Evolutionary conservation across 2,888 invertebrate genomes (phyloP), one percentile per base, ranked within the genome.

Genomic region (Sesamia inferens): DNA sequence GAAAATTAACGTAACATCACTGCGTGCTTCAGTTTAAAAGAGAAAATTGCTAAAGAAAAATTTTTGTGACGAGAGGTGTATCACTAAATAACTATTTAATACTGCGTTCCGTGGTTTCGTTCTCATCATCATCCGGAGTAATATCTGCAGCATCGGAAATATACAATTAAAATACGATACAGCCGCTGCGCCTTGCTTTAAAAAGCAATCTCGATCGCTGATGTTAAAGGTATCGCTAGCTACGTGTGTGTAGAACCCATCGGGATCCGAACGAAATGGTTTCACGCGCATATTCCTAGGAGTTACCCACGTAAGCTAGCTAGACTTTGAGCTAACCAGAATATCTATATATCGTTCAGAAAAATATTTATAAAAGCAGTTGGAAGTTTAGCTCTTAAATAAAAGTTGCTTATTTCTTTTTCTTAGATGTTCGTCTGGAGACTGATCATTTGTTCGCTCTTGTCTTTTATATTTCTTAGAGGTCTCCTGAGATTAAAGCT

Each of bases 391-490:
- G 64, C 67, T 79, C 66, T 76, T 76, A 70, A 76, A 82, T 78
- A 72, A 82, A 82, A 78, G 22, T 72, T 62, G 57, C 70, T 86
- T 78, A 71, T 74, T 81, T 75, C 59, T 82, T 79, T 73, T 58
- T 69, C 55, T 68, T 68, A 68, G 68, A 68, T 63, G 68, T 66
- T 71, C 82, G 82, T 14, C 68, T 22, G 68, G 85, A 66, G 82
- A 82, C 85, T 82, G 85, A 82, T 82, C 82, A 84, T 81, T 81
- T 81, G 82, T 84, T 85, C 58, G 55, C 47, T 82, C 61, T 81
- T 76, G 81, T 81, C 71, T 71, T 84, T 82, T 81, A 85, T 85
- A 71, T 76, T 71, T 82, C 70, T 85, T 71, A 71, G 47, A 51
- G 55, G 82, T 77, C 81, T 57, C 82, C 16, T 0, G 78, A 61